Base-by-base conservation (phyloP, 2,888 invertebrate genomes). In the Dicyrtoma fusca region DNA sequence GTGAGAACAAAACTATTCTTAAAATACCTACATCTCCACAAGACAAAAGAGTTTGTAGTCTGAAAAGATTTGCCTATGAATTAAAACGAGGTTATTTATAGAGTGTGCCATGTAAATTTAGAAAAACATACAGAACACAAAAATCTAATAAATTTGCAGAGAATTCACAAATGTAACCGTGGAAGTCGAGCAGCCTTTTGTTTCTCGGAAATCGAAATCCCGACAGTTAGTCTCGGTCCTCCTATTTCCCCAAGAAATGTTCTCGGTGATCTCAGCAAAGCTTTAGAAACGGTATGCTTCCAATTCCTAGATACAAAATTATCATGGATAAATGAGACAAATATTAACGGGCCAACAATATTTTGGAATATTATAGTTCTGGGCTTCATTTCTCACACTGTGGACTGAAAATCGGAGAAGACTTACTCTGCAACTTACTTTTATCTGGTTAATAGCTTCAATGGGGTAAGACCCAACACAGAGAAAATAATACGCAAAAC, bases 181-280 rank as follows among this genome's bases (percentile, higher is more conserved):
- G 80, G 80, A 17, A 76, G 64, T 59, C 74, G 73, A 34, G 65
- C 74, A 26, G 70, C 76, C n/a, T 80, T 80, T 66, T 77, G 76
- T 42, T 75, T 78, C 62, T 77, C 80, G n/a, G 80, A 80, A 70
- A 77, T 80, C 57, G 80, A 80, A 69, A 77, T 80, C 57, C 80
- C 80, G 53, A 71, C 77, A 17, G 51, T 77, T 21, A 73, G 75
- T 42, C 69, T 76, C 45, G 73, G 75, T 34, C 65, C 74, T 34
- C 68, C 55, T 19, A 73, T 65, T 42, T 71, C 71, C 45, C 80
- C 80, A 21, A 74, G 73, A 25, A 80, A 75, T 61, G 80, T 78
- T 8, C 65, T 78, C 59, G 80, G 76, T 47, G 80, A 80, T 76
- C 75, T 80, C 65, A 77, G 71, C 25, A 74, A 75, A 72, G 78